Evolutionary conservation across 2,888 invertebrate genomes (phyloP), one percentile per base, ranked within the genome.

Genomic region (Pollenia labialis): DNA sequence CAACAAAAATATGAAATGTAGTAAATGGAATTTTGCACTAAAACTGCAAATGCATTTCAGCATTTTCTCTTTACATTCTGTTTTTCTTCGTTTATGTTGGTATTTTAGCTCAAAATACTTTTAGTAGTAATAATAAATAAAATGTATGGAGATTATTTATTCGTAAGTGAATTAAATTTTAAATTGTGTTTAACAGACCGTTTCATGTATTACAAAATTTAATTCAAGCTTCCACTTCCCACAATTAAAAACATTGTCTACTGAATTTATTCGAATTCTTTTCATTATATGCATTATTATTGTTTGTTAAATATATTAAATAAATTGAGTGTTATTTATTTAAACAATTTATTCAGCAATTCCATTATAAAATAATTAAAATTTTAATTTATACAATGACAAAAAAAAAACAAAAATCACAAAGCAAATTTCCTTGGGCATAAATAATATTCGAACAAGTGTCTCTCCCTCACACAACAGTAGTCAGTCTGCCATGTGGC

Each of bases 11-110:
- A 72, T 23, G 42, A 81, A 76, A 54, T 68, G 66, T 71, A 11
- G 42, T 80, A 56, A 80, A 46, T 56, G 66, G 10, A 64, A 71
- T 71, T 64, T 71, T 58, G 32, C 11, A 54, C 64, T 81, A 81
- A 81, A 76, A 74, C 79, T 77, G 8, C 42, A 75, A 81, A 81
- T 81, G 76, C 76, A 54, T 72, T 77, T 72, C 72, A 32, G 23
- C 52, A 54, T 23, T 64, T 42, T 56, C 4, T 46, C 16, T 66
- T 66, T 44, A 18, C 1, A 4, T 54, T 54, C 56, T 56, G 2
- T n/a, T n/a, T 14, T 50, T 40, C 12, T 44, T 14, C 32, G 9
- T 11, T 62, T 62, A 64, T 44, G 12, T 64, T 44, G n/a, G 10
- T 42, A 58, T 58, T 62, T 23, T 56, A 18, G 71, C 10, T 71